Evolutionary conservation across 2,797 vertebrate genomes (phyloP).

Genomic region (Mus caroli): DNA sequence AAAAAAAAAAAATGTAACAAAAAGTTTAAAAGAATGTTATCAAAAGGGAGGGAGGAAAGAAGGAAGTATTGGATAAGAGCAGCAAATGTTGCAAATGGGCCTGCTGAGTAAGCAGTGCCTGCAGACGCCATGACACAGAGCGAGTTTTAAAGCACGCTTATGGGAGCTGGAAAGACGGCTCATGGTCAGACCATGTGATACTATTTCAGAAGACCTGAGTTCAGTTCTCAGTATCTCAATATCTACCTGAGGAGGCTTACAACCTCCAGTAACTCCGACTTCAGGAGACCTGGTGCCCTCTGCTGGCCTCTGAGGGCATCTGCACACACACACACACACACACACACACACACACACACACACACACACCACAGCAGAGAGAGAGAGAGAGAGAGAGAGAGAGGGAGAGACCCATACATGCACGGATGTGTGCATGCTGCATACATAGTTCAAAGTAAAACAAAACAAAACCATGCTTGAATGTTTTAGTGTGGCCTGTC

Average conservation of each 20-base stretch:
- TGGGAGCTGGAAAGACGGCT: background rate
- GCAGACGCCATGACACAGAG: background rate
- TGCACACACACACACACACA: background rate
- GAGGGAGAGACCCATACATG: background rate
- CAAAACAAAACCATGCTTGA: background rate
- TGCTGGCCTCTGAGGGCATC: background rate
- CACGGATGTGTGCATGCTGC: background rate
- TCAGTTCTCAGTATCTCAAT: background rate
- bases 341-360: background rate
- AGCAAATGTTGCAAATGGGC: background rate
- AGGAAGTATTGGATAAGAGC: background rate
- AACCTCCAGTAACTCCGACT: background rate
- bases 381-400: too few relatives aligned
- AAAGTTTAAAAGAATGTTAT: background rate
- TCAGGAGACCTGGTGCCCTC: background rate
- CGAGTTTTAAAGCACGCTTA: background rate
- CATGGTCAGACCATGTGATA: background rate
- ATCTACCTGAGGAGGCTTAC: background rate
- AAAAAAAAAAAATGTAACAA: background rate
- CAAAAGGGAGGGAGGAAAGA: background rate
- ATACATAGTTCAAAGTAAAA: background rate
- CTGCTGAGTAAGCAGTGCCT: accelerated
- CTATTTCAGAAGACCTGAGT: background rate
- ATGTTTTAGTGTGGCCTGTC: background rate
- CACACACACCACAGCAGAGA: background rate